Evolutionary conservation across 2,888 invertebrate species (phyloP), one percentile per base, ranked within the genome.

Genomic region (Metopia argyrocephala): DNA sequence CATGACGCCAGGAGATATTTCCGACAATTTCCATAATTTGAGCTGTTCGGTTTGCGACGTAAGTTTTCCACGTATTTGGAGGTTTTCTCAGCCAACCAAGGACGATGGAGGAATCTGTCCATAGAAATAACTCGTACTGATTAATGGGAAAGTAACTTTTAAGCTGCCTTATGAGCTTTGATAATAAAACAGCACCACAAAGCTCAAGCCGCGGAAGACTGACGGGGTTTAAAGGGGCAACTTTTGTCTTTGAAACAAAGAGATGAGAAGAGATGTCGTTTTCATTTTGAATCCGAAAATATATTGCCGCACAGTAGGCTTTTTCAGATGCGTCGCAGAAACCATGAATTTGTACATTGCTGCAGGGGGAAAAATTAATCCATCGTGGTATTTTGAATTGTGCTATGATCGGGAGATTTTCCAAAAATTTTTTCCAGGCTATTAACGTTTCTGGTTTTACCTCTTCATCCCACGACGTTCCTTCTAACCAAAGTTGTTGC

Each of bases 161-260:
- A 7, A 20, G 6, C 2, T n/a, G 15, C 6, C 18, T 6, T 0
- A 15, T 38, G 12, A 20, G 20, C 6, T 20, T 18, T n/a, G 18
- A 18, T 4, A 20, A 15, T 18, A 18, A 5, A 2, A 48, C 4
- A 48, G n/a, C 20, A 15, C 20, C n/a, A 2, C n/a, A 48, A 15
- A 48, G 7, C n/a, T 48, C 20, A 1, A n/a, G 6, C 18, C 18
- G 6, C 5, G 48, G 48, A 20, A 20, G 15, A 15, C n/a, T 48
- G 18, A 48, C n/a, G 12, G n/a, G 18, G 6, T 71, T 71, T 1
- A 78, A n/a, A 0, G 71, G 54, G 3, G 70, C 76, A 2, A 70
- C 76, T 27, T 50, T 52, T 0, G 56, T 76, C 27, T 69, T 76
- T 1, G 76, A 46, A 15, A 71, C 23, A 5, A 78, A 18, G 5